Evolutionary conservation across 2,888 invertebrate genomes (phyloP).

Genomic region (Gymnocheta viridis): DNA sequence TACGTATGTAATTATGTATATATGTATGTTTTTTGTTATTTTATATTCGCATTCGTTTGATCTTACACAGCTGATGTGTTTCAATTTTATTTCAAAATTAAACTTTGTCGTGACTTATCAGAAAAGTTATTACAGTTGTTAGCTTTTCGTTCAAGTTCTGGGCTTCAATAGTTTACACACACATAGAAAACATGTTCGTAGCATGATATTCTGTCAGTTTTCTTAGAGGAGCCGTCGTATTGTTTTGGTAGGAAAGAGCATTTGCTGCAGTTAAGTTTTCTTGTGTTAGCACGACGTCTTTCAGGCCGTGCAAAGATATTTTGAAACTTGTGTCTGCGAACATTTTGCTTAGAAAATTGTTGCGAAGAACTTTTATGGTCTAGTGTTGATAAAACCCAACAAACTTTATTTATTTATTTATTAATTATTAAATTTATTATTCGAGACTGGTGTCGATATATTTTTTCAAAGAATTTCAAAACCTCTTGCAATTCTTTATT

Average conservation of each 20-base stretch:
- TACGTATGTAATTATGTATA: neutral
- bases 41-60: slow-evolving; percentile 45
- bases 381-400: too few relatives aligned
- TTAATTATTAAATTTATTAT: too few relatives aligned
- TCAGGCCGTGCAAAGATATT: slow-evolving; percentile 49
- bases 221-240: neutral
- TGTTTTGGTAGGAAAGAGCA: slow-evolving; percentile 5
- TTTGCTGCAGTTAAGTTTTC: slow-evolving; percentile 12
- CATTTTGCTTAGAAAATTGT: neutral
- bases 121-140: slow-evolving; percentile 14
- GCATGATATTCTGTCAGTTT: too few relatives aligned
- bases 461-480: too few relatives aligned
- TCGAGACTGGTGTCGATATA: too few relatives aligned
- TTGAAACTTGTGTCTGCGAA: neutral
- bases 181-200: neutral
- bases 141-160: slow-evolving; percentile 62
- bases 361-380: neutral
- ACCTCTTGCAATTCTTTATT: too few relatives aligned
- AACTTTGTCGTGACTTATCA: slow-evolving; percentile 47
- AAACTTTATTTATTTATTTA: too few relatives aligned
- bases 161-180: slow-evolving; percentile 34
- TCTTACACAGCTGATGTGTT: slow-evolving; percentile 69
- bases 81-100: slow-evolving; percentile 27
- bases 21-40: neutral
- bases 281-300: neutral